A percentile compares a stretch with the other conserved stretches of the same genome.
Conservation (phyloP, 2,888 invertebrate species). For the Caenorhabditis zanzibari region DNA sequence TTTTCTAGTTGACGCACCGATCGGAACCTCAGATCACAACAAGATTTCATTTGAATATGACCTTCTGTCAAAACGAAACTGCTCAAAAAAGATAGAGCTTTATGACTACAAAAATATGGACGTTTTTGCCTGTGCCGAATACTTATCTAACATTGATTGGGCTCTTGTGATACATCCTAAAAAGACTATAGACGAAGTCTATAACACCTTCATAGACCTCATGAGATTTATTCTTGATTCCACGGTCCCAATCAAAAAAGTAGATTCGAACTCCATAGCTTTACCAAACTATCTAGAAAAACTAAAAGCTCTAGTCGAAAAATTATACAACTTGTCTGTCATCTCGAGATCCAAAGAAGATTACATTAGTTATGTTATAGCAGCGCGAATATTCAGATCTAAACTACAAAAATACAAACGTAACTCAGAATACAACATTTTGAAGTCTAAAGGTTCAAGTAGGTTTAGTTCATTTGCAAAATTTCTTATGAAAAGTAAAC, state of each 20-base stretch:
- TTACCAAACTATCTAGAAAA: background rate
- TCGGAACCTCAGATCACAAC: constrained; percentile 16
- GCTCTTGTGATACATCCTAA: background rate
- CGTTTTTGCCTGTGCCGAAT: background rate
- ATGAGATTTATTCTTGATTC: background rate
- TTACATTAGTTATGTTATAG: background rate
- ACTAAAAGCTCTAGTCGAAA: background rate
- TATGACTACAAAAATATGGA: constrained; percentile 23
- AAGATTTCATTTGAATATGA: background rate
- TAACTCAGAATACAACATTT: background rate
- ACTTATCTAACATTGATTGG: background rate
- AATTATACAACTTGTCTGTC: background rate
- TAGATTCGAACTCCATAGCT: background rate
- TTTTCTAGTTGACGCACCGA: background rate
- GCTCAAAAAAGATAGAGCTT: background rate
- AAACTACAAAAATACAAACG: constrained; percentile 16
- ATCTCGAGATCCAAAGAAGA: background rate
- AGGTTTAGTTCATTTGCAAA: background rate
- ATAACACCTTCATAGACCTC: background rate
- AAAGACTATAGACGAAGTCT: background rate
- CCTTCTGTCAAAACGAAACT: background rate
- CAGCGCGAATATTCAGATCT: background rate
- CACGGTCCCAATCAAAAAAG: background rate
- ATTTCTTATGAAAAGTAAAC: constrained; percentile 5
- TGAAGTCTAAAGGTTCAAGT: background rate